phyloP scores from a whole-genome alignment of 2,113 vertebrate species.

The Eulacestoma nigropectus region DNA sequence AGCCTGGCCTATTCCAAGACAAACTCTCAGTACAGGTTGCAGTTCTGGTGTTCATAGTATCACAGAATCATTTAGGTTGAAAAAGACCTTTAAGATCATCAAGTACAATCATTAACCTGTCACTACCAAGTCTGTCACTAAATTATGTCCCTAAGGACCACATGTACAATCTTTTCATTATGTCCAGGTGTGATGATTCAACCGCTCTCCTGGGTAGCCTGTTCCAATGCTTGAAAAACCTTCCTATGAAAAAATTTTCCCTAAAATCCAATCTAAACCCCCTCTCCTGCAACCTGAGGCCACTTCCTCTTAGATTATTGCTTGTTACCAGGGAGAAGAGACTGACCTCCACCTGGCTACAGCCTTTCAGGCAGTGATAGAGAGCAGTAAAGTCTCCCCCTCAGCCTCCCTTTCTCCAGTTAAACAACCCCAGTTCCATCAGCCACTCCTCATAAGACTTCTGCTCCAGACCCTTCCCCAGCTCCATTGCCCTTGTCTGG shows the following conservation, averaged over 20 bases:
- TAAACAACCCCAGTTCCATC: not conserved
- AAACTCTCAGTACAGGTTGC: not conserved
- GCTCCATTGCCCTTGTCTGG: not conserved
- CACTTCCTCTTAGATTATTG: not conserved
- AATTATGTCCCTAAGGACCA: not conserved
- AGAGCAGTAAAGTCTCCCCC: not conserved
- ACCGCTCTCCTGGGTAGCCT: not conserved
- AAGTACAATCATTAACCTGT: not conserved
- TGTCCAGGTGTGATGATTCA: not conserved
- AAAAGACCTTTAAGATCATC: not conserved
- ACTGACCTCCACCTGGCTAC: rapidly evolving
- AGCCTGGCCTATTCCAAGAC: not conserved
- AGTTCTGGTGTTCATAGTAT: not conserved
- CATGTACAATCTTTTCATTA: not conserved
- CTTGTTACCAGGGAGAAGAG: not conserved
- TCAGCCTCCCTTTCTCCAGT: not conserved
- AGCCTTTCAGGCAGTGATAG: not conserved
- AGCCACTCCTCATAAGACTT: not conserved
- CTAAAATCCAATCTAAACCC: not conserved
- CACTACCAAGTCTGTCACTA: not conserved
- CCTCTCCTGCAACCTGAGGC: not conserved
- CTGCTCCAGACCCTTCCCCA: not conserved
- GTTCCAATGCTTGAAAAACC: not conserved
- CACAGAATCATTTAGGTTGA: not conserved
- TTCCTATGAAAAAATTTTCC: not conserved